These are phyloP conservation scores for Acrocephalus kingi DNA, from an alignment of 2,113 vertebrate species.

Conservation along the genomic window DNA sequence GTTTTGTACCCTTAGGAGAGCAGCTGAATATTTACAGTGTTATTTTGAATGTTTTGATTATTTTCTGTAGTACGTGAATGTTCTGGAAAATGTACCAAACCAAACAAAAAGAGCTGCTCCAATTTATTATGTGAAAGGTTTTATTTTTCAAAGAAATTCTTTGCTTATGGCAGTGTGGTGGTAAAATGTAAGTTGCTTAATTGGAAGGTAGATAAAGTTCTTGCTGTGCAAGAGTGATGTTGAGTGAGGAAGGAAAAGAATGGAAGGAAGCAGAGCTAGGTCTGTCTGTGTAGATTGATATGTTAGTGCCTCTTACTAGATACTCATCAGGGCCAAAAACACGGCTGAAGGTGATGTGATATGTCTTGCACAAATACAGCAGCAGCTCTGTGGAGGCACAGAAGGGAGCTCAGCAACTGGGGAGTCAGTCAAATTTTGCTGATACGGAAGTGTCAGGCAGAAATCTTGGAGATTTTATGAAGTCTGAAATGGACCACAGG, in stretches of 20 bases:
- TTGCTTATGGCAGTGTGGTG: neutral
- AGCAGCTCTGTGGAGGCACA: neutral
- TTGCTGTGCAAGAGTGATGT: neutral
- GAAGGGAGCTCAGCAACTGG: neutral
- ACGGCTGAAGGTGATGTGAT: neutral
- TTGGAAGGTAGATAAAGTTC: neutral
- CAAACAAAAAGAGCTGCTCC: neutral
- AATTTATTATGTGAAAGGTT: neutral
- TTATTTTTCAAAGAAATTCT: neutral
- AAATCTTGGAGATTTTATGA: neutral
- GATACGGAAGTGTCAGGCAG: neutral
- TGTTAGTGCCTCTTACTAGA: neutral
- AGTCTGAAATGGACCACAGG: neutral
- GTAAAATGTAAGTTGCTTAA: neutral
- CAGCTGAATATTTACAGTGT: neutral
- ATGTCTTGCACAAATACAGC: neutral
- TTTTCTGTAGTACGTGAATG: neutral
- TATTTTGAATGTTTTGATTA: neutral
- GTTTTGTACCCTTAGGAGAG: conserved; percentile 1
- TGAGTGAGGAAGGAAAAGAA: neutral
- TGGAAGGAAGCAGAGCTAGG: neutral
- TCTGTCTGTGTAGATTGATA: neutral
- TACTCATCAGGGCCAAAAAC: neutral
- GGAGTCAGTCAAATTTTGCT: neutral
- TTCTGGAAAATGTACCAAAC: neutral